Conservation (phyloP, 2,797 vertebrate species). For the Champsocephalus esox region DNA sequence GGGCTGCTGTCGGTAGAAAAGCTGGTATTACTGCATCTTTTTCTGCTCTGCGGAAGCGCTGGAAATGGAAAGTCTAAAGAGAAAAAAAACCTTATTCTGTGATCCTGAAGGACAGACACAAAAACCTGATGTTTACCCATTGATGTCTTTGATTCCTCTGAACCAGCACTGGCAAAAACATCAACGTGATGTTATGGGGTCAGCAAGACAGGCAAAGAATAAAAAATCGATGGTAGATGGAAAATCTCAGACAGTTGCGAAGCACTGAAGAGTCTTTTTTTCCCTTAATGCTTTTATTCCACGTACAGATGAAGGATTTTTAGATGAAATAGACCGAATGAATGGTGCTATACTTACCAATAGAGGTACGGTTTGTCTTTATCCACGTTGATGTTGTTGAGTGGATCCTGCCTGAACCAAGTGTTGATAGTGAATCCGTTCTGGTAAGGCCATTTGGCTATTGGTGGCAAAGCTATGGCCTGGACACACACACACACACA, state of each 20-base stretch:
- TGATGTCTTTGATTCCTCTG: conserved; percentile 6
- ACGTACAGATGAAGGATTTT: not conserved
- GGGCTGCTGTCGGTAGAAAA: not conserved
- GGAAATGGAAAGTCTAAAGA: conserved; percentile 1
- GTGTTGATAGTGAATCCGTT: conserved; percentile 99
- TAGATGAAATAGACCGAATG: not conserved
- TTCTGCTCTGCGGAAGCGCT: not conserved
- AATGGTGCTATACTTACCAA: conserved; percentile 87
- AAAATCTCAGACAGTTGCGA: not conserved
- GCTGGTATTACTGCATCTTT: conserved; percentile 4
- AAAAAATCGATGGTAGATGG: not conserved
- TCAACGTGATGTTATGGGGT: not conserved
- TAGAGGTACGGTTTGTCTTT: conserved; percentile 99
- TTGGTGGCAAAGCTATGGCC: conserved; percentile 99
- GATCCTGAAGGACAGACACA: conserved; percentile 20
- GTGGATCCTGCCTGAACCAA: conserved; percentile 99
- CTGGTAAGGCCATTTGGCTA: conserved; percentile 99
- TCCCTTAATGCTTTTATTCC: not conserved
- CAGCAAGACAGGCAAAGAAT: not conserved
- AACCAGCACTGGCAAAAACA: conserved; percentile 8
- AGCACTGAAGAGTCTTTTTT: not conserved
- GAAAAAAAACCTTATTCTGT: not conserved
- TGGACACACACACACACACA: conserved; percentile 53
- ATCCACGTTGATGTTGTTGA: conserved; percentile 99
- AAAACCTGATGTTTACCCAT: conserved; percentile 7